These are phyloP conservation scores for Paratrypauchen microcephalus DNA, from an alignment of 2,797 vertebrate species.

Conservation along the genomic window DNA sequence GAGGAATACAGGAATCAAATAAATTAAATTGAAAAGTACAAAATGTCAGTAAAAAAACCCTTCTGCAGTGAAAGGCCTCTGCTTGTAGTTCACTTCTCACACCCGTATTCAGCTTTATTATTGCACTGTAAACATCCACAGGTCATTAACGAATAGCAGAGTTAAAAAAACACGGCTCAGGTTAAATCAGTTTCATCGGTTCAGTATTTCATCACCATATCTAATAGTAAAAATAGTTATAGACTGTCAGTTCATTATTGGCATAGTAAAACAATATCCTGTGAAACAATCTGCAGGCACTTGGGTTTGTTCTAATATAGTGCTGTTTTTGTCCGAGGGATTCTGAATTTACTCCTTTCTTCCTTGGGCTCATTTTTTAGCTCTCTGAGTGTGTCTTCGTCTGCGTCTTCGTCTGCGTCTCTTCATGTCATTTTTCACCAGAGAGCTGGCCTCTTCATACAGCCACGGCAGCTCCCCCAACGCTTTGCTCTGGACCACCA, in stretches of 20 bases:
- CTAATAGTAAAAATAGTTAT: slow-evolving; percentile 1
- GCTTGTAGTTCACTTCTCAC: slow-evolving; percentile 16
- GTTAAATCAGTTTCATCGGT: slow-evolving; percentile 7
- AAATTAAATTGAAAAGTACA: slow-evolving; percentile 38
- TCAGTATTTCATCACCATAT: not conserved
- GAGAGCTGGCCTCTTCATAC: slow-evolving; percentile 42
- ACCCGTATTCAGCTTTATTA: slow-evolving; percentile 12
- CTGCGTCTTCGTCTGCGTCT: slow-evolving; percentile 24
- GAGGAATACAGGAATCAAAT: not conserved
- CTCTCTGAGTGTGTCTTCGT: slow-evolving; percentile 9
- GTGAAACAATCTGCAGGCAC: slow-evolving; percentile 6
- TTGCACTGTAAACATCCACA: slow-evolving; percentile 40
- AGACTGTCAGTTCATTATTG: slow-evolving; percentile 14
- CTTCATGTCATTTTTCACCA: not conserved
- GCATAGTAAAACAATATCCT: not conserved
- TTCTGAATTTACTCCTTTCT: not conserved
- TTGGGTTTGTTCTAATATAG: not conserved
- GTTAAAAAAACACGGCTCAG: slow-evolving; percentile 5
- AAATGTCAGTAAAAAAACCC: slow-evolving; percentile 19
- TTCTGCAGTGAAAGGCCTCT: slow-evolving; percentile 18
- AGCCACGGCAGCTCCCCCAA: slow-evolving; percentile 54
- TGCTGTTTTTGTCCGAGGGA: not conserved
- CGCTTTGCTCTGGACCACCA: slow-evolving; percentile 51
- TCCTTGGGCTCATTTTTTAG: not conserved
- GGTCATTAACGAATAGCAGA: slow-evolving; percentile 31